Percentiles rank a stretch among this genome's conserved stretches.
Evolutionary conservation across 2,113 vertebrate species (phyloP).

Genomic region (Cardinalis cardinalis): DNA sequence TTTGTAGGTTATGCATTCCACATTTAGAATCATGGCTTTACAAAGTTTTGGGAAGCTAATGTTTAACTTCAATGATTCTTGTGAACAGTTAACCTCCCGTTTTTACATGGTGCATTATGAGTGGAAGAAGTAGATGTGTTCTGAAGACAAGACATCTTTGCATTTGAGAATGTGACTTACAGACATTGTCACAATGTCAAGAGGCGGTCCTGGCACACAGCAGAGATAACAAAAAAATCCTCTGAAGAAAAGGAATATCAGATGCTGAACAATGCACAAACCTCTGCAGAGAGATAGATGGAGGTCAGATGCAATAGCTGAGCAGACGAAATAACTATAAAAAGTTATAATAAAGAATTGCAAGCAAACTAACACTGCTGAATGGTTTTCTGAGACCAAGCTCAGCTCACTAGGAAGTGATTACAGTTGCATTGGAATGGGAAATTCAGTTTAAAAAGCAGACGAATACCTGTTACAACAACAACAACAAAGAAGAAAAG

Average conservation of each 20-base stretch:
- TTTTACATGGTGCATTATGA: not conserved
- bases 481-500: not conserved
- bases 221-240: conserved; percentile 29
- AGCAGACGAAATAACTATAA: not conserved
- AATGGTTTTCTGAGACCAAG: not conserved
- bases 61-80: not conserved
- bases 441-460: not conserved
- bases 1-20: not conserved
- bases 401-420: not conserved
- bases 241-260: conserved; percentile 16
- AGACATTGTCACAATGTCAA: conserved; percentile 26
- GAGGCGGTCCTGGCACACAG: conserved; percentile 33
- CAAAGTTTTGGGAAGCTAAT: not conserved
- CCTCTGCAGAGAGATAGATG: conserved; percentile 38
- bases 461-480: not conserved
- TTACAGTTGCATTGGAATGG: not conserved
- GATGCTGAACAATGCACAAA: conserved; percentile 10
- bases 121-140: not conserved
- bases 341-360: not conserved
- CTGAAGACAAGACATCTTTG: conserved; percentile 15
- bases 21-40: not conserved
- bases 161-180: conserved; percentile 38
- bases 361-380: not conserved
- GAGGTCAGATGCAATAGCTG: conserved; percentile 19
- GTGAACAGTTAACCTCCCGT: not conserved